phyloP scores from a whole-genome alignment of 2,113 vertebrate species.

The Prinia subflava region DNA sequence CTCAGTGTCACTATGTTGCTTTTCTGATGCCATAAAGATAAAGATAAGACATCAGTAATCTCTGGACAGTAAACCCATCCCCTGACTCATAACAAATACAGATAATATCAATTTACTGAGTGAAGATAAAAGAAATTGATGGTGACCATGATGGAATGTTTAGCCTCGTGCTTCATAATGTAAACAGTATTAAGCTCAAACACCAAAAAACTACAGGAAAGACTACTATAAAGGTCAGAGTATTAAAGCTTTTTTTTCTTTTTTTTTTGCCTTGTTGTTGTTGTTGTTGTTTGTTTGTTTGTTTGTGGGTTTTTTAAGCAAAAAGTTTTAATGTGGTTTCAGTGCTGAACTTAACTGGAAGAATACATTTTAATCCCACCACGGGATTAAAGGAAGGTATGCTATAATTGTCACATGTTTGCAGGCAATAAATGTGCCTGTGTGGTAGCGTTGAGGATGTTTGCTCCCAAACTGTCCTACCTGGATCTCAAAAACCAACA shows the following conservation, averaged over 20 bases:
- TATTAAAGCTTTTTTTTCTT: not conserved
- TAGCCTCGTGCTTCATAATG: not conserved
- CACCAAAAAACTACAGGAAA: not conserved
- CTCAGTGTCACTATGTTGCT: not conserved
- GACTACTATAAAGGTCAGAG: not conserved
- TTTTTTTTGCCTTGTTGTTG: too few relatives aligned
- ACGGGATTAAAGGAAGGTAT: not conserved
- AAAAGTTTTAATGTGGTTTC: not conserved
- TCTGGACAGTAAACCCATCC: not conserved
- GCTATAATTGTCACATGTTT: rapidly evolving
- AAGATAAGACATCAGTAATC: not conserved
- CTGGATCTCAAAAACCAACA: not conserved
- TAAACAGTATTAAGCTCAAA: not conserved
- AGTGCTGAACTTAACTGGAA: not conserved
- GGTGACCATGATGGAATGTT: not conserved
- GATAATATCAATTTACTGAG: not conserved
- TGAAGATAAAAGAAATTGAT: not conserved
- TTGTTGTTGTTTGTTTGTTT: too few relatives aligned
- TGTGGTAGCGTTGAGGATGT: not conserved
- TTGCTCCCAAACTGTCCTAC: not conserved
- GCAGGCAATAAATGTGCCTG: rapidly evolving
- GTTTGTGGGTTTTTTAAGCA: not conserved
- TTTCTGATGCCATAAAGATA: not conserved
- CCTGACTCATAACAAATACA: not conserved
- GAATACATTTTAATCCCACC: not conserved